Percentiles rank a stretch among this genome's conserved stretches.
These are phyloP conservation scores for Nothocercus julius DNA, from an alignment of 2,113 vertebrate species.

Conservation along the genomic window DNA sequence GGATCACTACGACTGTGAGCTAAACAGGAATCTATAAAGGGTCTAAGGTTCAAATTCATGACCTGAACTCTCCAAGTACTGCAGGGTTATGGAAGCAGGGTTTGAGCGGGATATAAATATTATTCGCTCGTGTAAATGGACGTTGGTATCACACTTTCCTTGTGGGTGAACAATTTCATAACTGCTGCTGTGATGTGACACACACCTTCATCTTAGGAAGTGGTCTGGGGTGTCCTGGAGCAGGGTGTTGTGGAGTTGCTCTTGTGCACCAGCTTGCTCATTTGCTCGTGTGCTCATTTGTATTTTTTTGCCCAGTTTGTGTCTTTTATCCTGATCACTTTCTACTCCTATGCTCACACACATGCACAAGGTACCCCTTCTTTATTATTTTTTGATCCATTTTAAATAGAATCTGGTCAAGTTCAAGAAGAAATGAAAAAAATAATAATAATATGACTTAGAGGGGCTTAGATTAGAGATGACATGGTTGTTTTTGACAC, in stretches of 20 bases:
- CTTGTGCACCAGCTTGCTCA: not conserved
- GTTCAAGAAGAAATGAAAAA: not conserved
- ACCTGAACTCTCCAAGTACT: not conserved
- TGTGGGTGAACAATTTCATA: not conserved
- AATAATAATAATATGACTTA: not conserved
- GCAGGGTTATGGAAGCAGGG: not conserved
- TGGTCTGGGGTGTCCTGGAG: not conserved
- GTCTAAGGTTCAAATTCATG: not conserved
- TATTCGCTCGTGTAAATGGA: not conserved
- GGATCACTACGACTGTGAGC: not conserved
- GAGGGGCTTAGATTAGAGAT: not conserved
- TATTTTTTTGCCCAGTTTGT: not conserved
- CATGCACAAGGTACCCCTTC: not conserved
- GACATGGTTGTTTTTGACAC: not conserved
- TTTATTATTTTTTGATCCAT: not conserved
- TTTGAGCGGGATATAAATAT: not conserved
- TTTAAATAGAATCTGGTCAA: not conserved
- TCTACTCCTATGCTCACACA: not conserved
- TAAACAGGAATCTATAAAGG: not conserved
- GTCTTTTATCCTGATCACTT: not conserved
- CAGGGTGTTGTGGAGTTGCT: not conserved
- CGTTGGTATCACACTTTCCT: not conserved
- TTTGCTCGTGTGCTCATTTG: not conserved
- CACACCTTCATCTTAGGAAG: not conserved
- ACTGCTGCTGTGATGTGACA: not conserved